Percentiles rank a stretch among this genome's conserved stretches.
phyloP scores from a whole-genome alignment of 2,888 invertebrate genomes.

The Diarsia brunnea region DNA sequence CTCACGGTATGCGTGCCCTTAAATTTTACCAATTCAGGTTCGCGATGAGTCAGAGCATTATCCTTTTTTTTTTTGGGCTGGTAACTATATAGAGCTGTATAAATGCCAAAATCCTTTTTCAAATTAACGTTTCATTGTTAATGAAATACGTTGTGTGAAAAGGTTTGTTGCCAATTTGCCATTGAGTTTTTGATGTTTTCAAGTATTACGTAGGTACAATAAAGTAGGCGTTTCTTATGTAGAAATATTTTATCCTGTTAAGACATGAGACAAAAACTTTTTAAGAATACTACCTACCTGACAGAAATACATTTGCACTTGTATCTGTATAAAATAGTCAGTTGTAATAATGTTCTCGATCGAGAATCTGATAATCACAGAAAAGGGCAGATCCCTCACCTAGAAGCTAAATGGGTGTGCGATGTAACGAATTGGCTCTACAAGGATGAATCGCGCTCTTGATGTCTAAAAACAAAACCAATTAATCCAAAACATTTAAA shows the following conservation, averaged over 20 bases:
- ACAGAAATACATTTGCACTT: background rate
- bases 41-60: slow-evolving; percentile 54
- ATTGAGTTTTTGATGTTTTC: slow-evolving; percentile 16
- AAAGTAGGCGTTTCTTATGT: background rate
- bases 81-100: slow-evolving; percentile 24
- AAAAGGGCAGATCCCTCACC: background rate
- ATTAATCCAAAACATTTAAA: background rate
- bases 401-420: background rate
- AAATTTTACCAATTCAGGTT: slow-evolving; percentile 50
- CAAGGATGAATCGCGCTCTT: background rate
- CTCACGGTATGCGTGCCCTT: slow-evolving; percentile 40
- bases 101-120: slow-evolving; percentile 22
- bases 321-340: too few species aligned
- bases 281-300: background rate
- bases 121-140: slow-evolving; percentile 25
- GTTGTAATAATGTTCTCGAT: too few species aligned
- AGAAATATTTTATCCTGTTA: background rate
- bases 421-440: background rate
- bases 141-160: slow-evolving; percentile 7
- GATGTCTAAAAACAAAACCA: background rate
- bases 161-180: slow-evolving; percentile 1
- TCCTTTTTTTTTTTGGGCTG: slow-evolving; percentile 50
- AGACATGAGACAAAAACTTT: background rate
- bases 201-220: background rate
- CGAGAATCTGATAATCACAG: background rate